Conservation (phyloP, 2,113 vertebrate species). For the Lophura nycthemera region DNA sequence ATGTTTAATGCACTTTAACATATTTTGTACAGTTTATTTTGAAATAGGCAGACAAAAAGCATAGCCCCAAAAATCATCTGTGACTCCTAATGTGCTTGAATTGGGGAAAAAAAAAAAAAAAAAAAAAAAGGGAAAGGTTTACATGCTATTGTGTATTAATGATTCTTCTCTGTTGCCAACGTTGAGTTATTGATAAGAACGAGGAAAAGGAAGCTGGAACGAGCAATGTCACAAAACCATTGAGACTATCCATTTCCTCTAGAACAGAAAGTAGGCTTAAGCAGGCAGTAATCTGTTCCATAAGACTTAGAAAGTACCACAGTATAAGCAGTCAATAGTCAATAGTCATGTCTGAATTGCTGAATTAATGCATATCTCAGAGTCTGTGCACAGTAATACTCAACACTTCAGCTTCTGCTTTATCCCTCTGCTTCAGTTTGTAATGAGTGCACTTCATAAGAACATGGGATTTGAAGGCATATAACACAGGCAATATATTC, state of each 20-base stretch:
- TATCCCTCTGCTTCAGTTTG: background rate
- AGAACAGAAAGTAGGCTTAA: background rate
- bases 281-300: background rate
- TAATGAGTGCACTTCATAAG: background rate
- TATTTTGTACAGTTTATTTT: background rate
- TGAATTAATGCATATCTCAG: background rate
- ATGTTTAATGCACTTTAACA: background rate
- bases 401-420: fast-evolving
- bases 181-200: fast-evolving
- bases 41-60: background rate
- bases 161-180: background rate
- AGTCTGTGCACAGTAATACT: fast-evolving
- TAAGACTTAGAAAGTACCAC: background rate
- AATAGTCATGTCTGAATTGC: background rate
- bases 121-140: background rate
- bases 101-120: background rate
- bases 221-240: background rate
- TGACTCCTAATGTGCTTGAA: background rate
- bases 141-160: background rate
- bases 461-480: background rate
- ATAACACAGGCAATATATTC: background rate
- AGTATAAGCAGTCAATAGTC: background rate
- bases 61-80: background rate
- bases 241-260: background rate
- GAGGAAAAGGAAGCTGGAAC: background rate